Percentiles rank a stretch among this genome's conserved stretches.
Evolutionary conservation across 2,888 invertebrate genomes (phyloP).

Genomic region (Drosophila infuscata): DNA sequence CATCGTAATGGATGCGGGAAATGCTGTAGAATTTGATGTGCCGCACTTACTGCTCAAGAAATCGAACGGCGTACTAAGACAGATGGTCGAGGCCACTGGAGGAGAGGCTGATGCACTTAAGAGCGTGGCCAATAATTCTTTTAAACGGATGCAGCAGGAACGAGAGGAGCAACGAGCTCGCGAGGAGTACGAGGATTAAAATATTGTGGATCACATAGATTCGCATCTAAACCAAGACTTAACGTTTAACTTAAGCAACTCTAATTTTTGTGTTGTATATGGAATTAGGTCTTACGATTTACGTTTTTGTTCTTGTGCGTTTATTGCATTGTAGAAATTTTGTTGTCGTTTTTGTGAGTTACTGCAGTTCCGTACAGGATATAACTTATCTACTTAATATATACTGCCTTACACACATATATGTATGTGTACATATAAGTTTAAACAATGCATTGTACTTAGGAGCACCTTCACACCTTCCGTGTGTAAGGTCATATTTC

Average conservation of each 20-base stretch:
- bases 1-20: constrained; percentile 94
- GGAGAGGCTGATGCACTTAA: constrained; percentile 85
- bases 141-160: constrained; percentile 63
- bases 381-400: constrained; percentile 22
- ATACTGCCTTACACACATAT: constrained; percentile 55
- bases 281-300: constrained; percentile 8
- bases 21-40: constrained; percentile 90
- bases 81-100: constrained; percentile 91
- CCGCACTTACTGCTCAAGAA: constrained; percentile 88
- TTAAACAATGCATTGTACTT: constrained; percentile 47
- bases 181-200: constrained; percentile 33
- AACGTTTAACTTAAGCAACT: constrained; percentile 9
- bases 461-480: constrained; percentile 15
- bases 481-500: constrained; percentile 1
- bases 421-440: constrained; percentile 17
- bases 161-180: constrained; percentile 41
- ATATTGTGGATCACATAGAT: constrained; percentile 4
- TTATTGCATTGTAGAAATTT: constrained; percentile 13
- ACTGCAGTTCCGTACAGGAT: constrained; percentile 1
- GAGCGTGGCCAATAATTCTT: constrained; percentile 85
- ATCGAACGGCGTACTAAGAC: constrained; percentile 87
- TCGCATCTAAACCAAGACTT: constrained; percentile 42
- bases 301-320: constrained; percentile 22
- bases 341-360: constrained; percentile 3
- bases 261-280: not conserved